These are phyloP conservation scores for Xenopus borealis DNA, from an alignment of 2,113 vertebrate genomes.

Conservation along the genomic window DNA sequence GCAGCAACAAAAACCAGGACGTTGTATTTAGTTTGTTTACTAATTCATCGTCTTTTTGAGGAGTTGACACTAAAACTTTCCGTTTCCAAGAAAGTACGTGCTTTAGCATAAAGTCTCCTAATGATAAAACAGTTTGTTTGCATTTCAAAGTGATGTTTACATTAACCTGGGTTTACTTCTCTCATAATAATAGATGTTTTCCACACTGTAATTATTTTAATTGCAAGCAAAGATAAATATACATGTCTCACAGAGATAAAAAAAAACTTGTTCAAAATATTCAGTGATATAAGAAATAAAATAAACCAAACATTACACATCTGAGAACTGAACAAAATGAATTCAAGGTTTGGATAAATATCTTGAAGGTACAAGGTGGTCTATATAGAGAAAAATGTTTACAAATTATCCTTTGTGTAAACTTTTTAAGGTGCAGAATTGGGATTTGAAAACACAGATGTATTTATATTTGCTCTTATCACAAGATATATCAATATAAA, in stretches of 20 bases:
- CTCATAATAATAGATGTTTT: constrained; percentile 40
- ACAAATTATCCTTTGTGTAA: no score
- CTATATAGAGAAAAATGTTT: no score
- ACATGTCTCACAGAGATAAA: constrained; percentile 17
- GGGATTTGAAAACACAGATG: no score
- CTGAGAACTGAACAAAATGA: no score
- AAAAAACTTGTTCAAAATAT: background rate
- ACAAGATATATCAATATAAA: no score
- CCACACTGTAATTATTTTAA: constrained; percentile 39
- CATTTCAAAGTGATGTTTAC: constrained; percentile 39
- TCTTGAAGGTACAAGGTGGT: no score
- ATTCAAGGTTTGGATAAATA: no score
- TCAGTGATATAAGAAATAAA: constrained; percentile 1
- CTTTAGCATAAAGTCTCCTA: constrained; percentile 11
- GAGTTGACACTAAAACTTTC: constrained; percentile 7
- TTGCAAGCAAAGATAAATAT: constrained; percentile 45
- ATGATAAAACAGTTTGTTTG: constrained; percentile 40
- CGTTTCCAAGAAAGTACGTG: constrained; percentile 33
- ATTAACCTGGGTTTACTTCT: constrained; percentile 34
- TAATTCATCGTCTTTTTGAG: constrained; percentile 23
- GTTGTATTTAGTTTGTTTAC: background rate
- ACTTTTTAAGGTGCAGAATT: no score
- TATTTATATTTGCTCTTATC: no score
- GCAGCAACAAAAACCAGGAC: background rate
- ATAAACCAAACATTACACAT: background rate